These are phyloP conservation scores for Apoda limacodes DNA, from an alignment of 2,888 invertebrate genomes.

Conservation along the genomic window DNA sequence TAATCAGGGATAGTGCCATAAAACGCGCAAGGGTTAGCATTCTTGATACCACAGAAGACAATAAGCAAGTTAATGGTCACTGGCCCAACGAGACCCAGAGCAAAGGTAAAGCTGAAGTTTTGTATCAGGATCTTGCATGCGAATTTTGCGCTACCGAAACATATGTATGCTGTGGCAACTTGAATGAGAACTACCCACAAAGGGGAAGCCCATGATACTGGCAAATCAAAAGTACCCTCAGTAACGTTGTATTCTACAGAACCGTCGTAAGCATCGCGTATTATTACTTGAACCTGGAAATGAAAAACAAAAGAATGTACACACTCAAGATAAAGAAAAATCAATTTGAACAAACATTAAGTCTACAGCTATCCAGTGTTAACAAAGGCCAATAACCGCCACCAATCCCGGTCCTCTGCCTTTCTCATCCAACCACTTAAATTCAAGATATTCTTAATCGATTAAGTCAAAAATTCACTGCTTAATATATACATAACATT, in stretches of 20 bases:
- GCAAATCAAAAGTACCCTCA: conserved; percentile 34
- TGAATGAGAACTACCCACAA: conserved; percentile 76
- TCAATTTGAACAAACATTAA: too few relatives aligned
- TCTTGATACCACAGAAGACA: conserved; percentile 73
- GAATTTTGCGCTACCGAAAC: conserved; percentile 79
- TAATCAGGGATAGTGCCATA: conserved; percentile 80
- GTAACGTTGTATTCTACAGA: conserved; percentile 41
- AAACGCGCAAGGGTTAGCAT: conserved; percentile 76
- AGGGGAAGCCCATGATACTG: conserved; percentile 45
- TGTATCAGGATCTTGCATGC: conserved; percentile 92
- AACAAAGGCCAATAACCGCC: too few relatives aligned
- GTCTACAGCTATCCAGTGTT: too few relatives aligned
- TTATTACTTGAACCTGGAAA: conserved; percentile 55
- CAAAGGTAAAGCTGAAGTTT: conserved; percentile 86
- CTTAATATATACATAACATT: too few relatives aligned
- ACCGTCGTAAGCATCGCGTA: conserved; percentile 42
- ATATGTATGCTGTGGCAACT: conserved; percentile 73
- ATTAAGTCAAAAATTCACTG: too few relatives aligned
- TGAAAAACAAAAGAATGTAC: conserved; percentile 4
- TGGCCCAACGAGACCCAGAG: conserved; percentile 82
- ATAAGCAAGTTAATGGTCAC: conserved; percentile 77
- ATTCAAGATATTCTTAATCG: too few relatives aligned
- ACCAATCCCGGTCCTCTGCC: too few relatives aligned
- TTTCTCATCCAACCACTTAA: too few relatives aligned
- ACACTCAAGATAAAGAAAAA: too few relatives aligned